These are phyloP conservation scores for Calyptomena viridis DNA, from an alignment of 2,113 vertebrate genomes.

Conservation along the genomic window DNA sequence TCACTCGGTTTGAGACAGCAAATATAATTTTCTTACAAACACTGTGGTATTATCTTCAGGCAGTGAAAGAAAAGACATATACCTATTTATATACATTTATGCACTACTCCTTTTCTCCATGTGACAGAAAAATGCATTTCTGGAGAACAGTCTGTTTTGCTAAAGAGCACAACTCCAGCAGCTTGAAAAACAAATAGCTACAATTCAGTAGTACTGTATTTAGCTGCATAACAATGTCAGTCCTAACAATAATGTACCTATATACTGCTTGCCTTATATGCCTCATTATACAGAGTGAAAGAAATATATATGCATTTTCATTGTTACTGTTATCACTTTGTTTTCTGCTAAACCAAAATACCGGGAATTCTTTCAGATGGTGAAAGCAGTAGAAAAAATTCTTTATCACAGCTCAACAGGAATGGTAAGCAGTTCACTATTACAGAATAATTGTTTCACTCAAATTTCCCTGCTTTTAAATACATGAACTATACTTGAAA, in stretches of 20 bases:
- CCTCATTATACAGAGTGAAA: not conserved
- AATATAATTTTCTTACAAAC: not conserved
- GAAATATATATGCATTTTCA: not conserved
- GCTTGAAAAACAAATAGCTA: not conserved
- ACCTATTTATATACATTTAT: constrained; percentile 3
- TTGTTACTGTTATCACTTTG: not conserved
- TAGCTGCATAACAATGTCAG: not conserved
- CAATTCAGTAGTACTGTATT: not conserved
- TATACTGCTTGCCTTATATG: not conserved
- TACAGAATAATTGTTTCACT: not conserved
- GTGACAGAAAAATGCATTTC: not conserved
- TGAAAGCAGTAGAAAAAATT: not conserved
- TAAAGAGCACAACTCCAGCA: not conserved
- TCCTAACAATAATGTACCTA: not conserved
- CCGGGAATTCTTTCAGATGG: not conserved
- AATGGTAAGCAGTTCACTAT: not conserved
- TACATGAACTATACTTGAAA: not conserved
- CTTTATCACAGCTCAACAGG: not conserved
- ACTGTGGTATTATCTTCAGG: not conserved
- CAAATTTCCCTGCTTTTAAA: not conserved
- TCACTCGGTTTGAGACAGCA: not conserved
- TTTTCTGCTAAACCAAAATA: not conserved
- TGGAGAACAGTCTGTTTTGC: not conserved
- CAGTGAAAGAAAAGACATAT: not conserved
- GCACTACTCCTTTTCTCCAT: not conserved